Evolutionary conservation across 2,113 vertebrate genomes (phyloP).

Genomic region (Scomber scombrus): DNA sequence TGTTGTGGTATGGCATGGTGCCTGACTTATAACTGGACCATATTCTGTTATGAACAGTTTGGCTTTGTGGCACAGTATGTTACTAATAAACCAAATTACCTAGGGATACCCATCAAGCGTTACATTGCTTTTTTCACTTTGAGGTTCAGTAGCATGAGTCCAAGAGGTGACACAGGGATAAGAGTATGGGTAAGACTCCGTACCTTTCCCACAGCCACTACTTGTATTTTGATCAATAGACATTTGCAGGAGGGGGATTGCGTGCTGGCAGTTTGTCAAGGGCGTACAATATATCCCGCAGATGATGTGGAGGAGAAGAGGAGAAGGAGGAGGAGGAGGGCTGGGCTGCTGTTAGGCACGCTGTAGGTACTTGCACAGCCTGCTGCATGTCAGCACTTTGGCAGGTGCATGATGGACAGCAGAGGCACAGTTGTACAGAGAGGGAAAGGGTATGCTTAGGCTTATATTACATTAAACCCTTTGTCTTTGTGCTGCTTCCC

Average conservation of each 20-base stretch:
- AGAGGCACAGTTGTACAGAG: conserved; percentile 8
- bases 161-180: conserved; percentile 38
- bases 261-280: conserved; percentile 75
- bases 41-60: background rate
- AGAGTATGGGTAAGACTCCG: conserved; percentile 34
- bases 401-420: conserved; percentile 59
- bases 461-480: background rate
- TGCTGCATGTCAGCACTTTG: conserved; percentile 59
- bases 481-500: conserved; percentile 4
- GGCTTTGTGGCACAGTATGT: background rate
- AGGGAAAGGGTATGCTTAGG: conserved; percentile 6
- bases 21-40: background rate
- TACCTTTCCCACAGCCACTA: conserved; percentile 47
- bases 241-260: conserved; percentile 55
- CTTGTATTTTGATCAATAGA: conserved; percentile 61
- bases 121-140: conserved; percentile 19
- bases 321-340: conserved; percentile 38
- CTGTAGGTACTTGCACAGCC: conserved; percentile 63
- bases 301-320: conserved; percentile 61
- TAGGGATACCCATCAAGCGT: background rate
- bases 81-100: conserved; percentile 9
- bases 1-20: background rate
- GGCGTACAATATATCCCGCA: conserved; percentile 70
- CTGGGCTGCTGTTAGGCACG: conserved; percentile 59
- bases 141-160: background rate